Evolutionary conservation across 2,888 invertebrate species (phyloP).

Genomic region (Thalpophila matura): DNA sequence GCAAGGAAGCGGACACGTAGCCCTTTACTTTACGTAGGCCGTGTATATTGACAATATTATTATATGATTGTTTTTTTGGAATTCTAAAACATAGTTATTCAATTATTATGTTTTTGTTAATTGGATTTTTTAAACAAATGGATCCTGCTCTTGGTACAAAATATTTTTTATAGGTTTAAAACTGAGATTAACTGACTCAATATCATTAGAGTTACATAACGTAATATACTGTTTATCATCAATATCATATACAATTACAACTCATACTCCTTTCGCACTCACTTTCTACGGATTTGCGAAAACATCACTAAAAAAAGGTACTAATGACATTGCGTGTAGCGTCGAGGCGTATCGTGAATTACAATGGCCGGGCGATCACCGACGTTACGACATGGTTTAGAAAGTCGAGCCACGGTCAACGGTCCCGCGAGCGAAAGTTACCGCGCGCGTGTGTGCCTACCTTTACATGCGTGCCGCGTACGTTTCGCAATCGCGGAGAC

Average conservation of each 20-base stretch:
- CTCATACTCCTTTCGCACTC: conserved; percentile 29
- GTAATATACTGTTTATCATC: neutral
- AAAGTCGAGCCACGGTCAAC: conserved; percentile 89
- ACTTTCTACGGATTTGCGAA: conserved; percentile 86
- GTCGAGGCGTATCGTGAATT: conserved; percentile 84
- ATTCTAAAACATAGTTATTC: neutral
- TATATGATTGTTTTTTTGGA: conserved; percentile 1
- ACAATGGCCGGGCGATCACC: conserved; percentile 86
- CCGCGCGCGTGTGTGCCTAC: conserved; percentile 73
- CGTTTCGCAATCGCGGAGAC: conserved; percentile 71
- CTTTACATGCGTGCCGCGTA: conserved; percentile 75
- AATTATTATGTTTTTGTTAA: neutral
- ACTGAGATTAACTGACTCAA: no score
- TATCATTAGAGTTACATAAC: neutral
- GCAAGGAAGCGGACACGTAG: conserved; percentile 30
- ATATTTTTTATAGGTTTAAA: no score
- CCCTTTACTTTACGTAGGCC: conserved; percentile 32
- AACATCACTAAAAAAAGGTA: conserved; percentile 78
- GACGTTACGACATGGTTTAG: conserved; percentile 88
- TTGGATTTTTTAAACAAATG: neutral
- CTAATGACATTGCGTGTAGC: conserved; percentile 85
- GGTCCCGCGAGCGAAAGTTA: conserved; percentile 88
- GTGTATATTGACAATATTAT: neutral
- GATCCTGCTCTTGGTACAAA: no score
- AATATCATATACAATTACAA: conserved; percentile 10